Base-by-base conservation (phyloP, 1,140 invertebrate genomes). In the Drosophila cardini region DNA sequence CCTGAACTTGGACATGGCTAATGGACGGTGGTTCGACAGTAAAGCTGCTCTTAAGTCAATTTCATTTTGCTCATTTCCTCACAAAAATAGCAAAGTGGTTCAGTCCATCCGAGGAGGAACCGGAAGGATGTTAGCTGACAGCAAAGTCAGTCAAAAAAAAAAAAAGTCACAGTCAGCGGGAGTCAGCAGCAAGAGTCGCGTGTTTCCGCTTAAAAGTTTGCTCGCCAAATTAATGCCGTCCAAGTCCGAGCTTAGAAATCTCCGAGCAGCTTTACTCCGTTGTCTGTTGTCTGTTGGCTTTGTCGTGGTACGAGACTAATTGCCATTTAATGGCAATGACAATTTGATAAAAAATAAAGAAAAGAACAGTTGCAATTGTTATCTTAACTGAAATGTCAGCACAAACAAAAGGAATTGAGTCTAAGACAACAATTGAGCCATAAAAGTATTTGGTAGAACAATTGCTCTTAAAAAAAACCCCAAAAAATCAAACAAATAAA, bases 201-300 rank as follows among this genome's bases (percentile, higher is more conserved):
- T 83, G 80, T 84, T 83, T 80, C 80, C 80, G 80, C 80, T 80
- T 80, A 76, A 83, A 83, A 84, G 63, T 83, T 83, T 76, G 34
- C 53, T 64, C 61, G 48, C 52, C 18, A 55, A 38, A 48, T 48
- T 50, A 36, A 48, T 11, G 16, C 8, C 10, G 11, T 2, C 15
- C 3, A 18, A 30, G 5, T 26, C 21, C 13, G 42, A 32, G 26
- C 46, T 16, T 9, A 48, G 30, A 55, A 63, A 43, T 63, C 56
- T 69, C 30, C 76, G 63, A 52, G 55, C 74, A 78, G 65, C 68
- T 78, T 26, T 26, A 5, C 21, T 26, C 4, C 5, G 21, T 26
- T 26, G 21, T 26, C 21, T 26, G 21, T 26, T 67, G 75, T 45
- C 71, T 72, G 67, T 78, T 57, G 58, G 72, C 50, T 50, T 58